A percentile compares a stretch with the other conserved stretches of the same genome.
Conservation (phyloP, 2,113 vertebrate genomes). For the Clarias gariepinus region DNA sequence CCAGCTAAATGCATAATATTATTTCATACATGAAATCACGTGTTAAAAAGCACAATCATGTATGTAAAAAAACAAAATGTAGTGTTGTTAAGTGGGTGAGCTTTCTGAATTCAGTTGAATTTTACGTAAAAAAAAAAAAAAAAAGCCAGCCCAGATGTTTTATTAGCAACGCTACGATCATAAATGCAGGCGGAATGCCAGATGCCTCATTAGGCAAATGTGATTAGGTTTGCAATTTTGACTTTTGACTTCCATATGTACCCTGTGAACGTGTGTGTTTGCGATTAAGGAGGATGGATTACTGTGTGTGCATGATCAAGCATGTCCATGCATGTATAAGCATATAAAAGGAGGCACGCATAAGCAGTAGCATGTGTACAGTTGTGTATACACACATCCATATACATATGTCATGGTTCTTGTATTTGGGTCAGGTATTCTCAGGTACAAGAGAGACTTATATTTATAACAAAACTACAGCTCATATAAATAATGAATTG, state of each 20-base stretch:
- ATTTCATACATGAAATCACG: slow-evolving; percentile 63
- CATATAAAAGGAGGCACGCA: slow-evolving; percentile 2
- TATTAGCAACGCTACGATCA: slow-evolving; percentile 61
- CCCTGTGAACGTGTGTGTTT: slow-evolving; percentile 43
- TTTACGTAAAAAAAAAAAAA: background rate
- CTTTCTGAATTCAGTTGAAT: slow-evolving; percentile 6
- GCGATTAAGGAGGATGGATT: slow-evolving; percentile 42
- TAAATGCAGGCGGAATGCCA: slow-evolving; percentile 70
- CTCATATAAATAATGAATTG: background rate
- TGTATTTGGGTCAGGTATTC: background rate
- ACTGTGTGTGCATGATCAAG: slow-evolving; percentile 20
- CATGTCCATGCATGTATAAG: slow-evolving; percentile 36
- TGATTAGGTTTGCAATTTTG: slow-evolving; percentile 68
- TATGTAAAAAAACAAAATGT: slow-evolving; percentile 32
- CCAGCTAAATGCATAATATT: slow-evolving; percentile 62
- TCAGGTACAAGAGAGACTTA: background rate
- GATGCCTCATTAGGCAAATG: slow-evolving; percentile 75
- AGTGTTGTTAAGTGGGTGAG: slow-evolving; percentile 19
- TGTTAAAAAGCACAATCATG: slow-evolving; percentile 55
- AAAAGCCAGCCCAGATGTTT: slow-evolving; percentile 67
- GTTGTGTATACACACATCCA: slow-evolving; percentile 42
- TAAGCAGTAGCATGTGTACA: slow-evolving; percentile 27
- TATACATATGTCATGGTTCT: slow-evolving; percentile 41
- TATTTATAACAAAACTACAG: background rate
- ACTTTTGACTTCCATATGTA: slow-evolving; percentile 67